Evolutionary conservation across 2,113 vertebrate genomes (phyloP), one percentile per base, ranked within the genome.

Genomic region (Alosa alosa): DNA sequence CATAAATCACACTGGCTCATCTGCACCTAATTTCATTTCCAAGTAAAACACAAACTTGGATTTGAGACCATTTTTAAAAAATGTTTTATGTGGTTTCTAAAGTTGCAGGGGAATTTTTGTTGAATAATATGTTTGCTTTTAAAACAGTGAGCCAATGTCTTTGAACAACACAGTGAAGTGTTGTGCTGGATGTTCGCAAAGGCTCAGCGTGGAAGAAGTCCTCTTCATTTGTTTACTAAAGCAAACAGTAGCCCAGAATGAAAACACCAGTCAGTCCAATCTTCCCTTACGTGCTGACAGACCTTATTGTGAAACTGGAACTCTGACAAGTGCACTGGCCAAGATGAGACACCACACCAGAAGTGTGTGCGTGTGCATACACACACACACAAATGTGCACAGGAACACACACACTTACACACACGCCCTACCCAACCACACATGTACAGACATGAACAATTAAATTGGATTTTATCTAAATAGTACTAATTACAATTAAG

Each of bases 231-330:
- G 72, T 78, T 39, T 78, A 78, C 31, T 11, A 78, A 39, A 78
- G 36, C 72, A 78, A 78, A 78, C 72, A 4, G 72, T 78, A 78
- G 72, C 72, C 13, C 36, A 15, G 36, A 17, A 39, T 15, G 36
- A 36, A 78, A 39, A 15, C 31, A 3, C 60, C 72, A 36, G 72
- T 15, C 31, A 78, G 31, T 4, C 72, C 13, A 36, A 72, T 78
- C 9, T 41, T 15, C 39, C 31, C 72, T 78, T 36, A 78, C 15
- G 10, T 78, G 72, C 15, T 78, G 31, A 78, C 72, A 72, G 25
- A 72, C n/a, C n/a, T 17, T 78, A 78, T 39, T 39, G 72, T 78
- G 36, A 36, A 39, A 78, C 31, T 78, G 72, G 72, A 78, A 78
- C 31, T 17, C 13, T 41, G 36, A 39, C 36, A 78, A 39, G 31